Percentiles rank a stretch among this genome's conserved stretches.
Conservation (phyloP, 2,888 invertebrate species). For the Incurvaria masculella region DNA sequence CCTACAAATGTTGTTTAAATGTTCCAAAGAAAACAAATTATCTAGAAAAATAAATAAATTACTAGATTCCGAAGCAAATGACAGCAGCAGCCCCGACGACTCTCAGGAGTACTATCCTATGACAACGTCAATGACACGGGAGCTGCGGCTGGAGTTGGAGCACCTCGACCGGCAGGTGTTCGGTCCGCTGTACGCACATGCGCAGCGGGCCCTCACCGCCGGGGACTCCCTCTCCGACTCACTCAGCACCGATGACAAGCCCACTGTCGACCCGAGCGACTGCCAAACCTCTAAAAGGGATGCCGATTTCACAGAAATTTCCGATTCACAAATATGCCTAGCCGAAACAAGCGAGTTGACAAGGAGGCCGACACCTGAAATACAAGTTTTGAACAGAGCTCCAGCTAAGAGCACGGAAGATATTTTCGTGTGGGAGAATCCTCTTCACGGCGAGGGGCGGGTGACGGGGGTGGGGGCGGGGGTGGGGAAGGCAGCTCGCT, state of each 20-base stretch:
- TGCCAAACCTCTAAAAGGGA: slow-evolving; percentile 15
- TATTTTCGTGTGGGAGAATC: slow-evolving; percentile 79
- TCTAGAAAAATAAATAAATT: slow-evolving; percentile 27
- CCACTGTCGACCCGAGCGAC: slow-evolving; percentile 23
- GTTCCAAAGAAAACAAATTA: slow-evolving; percentile 24
- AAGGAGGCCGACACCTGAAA: slow-evolving; percentile 35
- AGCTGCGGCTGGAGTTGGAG: slow-evolving; percentile 76
- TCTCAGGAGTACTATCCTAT: slow-evolving; percentile 82
- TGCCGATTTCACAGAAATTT: slow-evolving; percentile 15
- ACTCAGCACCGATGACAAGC: slow-evolving; percentile 41
- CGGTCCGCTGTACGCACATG: slow-evolving; percentile 50
- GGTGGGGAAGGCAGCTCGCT: too few species aligned
- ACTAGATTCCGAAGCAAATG: slow-evolving; percentile 37
- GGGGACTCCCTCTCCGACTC: slow-evolving; percentile 47
- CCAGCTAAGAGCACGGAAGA: slow-evolving; percentile 59
- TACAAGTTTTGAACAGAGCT: slow-evolving; percentile 26
- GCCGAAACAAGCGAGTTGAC: slow-evolving; percentile 26
- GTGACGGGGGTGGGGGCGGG: slow-evolving; percentile 38
- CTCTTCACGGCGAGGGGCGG: slow-evolving; percentile 58
- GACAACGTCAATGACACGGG: slow-evolving; percentile 84
- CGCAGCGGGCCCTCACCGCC: slow-evolving; percentile 36
- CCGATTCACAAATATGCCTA: slow-evolving; percentile 16
- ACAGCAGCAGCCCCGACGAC: slow-evolving; percentile 73
- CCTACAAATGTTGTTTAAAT: slow-evolving; percentile 19
- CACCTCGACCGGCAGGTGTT: slow-evolving; percentile 83